phyloP scores from a whole-genome alignment of 2,888 invertebrate genomes.

The Andrena minutula region DNA sequence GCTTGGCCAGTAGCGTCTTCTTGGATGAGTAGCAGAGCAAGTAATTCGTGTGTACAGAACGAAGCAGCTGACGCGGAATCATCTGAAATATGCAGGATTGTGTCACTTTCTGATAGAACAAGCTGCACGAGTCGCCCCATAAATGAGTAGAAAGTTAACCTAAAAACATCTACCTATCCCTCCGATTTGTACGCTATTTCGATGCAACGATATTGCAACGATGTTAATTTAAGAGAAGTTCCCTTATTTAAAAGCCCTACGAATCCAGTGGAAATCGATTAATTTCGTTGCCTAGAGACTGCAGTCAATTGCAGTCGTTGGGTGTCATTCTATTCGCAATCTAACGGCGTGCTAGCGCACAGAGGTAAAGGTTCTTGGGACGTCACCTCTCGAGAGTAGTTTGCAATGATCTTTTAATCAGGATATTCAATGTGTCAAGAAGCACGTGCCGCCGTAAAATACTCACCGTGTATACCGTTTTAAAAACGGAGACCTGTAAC shows the following conservation, averaged over 20 bases:
- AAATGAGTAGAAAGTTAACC: conserved; percentile 28
- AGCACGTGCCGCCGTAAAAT: not conserved
- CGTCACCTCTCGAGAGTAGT: not conserved
- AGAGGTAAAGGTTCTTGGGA: not conserved
- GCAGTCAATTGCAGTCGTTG: conserved; percentile 75
- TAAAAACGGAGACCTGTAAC: conserved; percentile 17
- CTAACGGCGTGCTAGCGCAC: not conserved
- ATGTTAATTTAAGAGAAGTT: not conserved
- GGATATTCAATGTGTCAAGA: not conserved
- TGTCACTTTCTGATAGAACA: not conserved
- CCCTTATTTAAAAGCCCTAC: conserved; percentile 3
- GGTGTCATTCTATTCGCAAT: conserved; percentile 21
- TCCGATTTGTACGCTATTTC: not conserved
- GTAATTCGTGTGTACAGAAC: conserved; percentile 87
- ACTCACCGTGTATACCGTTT: conserved; percentile 40
- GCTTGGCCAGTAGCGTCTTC: conserved; percentile 91
- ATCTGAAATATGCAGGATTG: conserved; percentile 85
- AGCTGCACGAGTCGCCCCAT: no score
- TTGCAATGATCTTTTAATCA: not conserved
- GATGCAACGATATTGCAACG: not conserved
- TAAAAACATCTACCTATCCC: conserved; percentile 19
- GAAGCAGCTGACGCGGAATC: conserved; percentile 87
- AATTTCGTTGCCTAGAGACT: conserved; percentile 82
- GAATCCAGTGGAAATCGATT: conserved; percentile 72
- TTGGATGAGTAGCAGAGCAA: conserved; percentile 87